Evolutionary conservation across 92 coral and sea anemone genomes (phyloP).

Genomic region (Parazoanthus swiftii): DNA sequence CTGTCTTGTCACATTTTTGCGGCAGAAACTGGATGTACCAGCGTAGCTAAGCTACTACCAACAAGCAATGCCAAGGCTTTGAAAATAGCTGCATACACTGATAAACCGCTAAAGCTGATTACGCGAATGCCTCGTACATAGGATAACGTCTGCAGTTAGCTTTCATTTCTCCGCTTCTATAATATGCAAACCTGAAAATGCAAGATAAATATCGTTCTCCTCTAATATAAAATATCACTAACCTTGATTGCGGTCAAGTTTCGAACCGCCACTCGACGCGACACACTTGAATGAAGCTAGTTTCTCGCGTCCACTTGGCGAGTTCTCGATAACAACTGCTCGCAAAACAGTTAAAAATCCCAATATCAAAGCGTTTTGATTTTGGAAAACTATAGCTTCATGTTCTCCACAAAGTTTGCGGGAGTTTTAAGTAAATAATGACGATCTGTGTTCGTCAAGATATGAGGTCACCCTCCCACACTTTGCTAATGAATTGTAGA

Average conservation of each 20-base stretch:
- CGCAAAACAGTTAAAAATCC: not conserved
- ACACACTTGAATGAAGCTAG: not conserved
- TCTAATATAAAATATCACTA: conserved; percentile 3
- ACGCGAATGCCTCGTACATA: not conserved
- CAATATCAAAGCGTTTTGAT: not conserved
- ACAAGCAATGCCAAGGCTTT: not conserved
- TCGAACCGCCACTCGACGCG: not conserved
- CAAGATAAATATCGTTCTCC: not conserved
- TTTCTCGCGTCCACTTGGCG: not conserved
- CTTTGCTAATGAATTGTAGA: not conserved
- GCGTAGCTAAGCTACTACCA: not conserved
- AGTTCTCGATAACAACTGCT: not conserved
- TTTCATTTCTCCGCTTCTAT: not conserved
- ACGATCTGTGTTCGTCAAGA: not conserved
- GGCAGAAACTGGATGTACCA: not conserved
- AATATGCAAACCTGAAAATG: not conserved
- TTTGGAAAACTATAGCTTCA: not conserved
- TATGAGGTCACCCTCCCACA: conserved; percentile 22
- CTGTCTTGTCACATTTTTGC: not conserved
- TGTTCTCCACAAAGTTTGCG: not conserved
- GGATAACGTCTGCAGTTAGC: not conserved
- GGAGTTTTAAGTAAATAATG: not conserved
- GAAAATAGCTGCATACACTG: not conserved
- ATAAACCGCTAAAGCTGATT: not conserved
- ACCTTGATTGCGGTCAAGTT: conserved; percentile 14